Percentiles rank a stretch among this genome's conserved stretches.
phyloP scores from a whole-genome alignment of 2,113 vertebrate genomes.

The Hoplias malabaricus region DNA sequence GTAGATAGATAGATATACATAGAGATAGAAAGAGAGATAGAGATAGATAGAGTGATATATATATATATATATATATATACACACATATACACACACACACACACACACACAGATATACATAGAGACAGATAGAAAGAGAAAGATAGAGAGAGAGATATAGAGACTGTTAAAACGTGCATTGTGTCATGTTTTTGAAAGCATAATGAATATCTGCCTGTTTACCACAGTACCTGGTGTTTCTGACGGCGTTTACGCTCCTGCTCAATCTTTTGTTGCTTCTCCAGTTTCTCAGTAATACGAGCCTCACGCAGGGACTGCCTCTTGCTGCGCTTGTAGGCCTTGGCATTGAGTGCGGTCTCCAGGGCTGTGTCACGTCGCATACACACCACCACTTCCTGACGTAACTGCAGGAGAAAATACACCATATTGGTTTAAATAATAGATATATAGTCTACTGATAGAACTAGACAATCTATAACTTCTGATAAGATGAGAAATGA shows the following conservation, averaged over 20 bases:
- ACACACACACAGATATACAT: no score
- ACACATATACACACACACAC: no score
- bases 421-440: constrained; percentile 45
- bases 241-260: constrained; percentile 94
- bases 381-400: constrained; percentile 97
- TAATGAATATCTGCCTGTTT: not conserved
- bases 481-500: no score
- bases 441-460: not conserved
- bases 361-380: constrained; percentile 94
- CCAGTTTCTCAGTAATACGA: constrained; percentile 95
- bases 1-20: no score
- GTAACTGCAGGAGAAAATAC: constrained; percentile 73
- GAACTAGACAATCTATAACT: not conserved
- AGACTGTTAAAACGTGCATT: not conserved
- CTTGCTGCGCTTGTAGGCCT: constrained; percentile 98
- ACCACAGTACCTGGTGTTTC: constrained; percentile 87
- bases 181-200: not conserved
- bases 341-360: constrained; percentile 93
- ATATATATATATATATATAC: no score
- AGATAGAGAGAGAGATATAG: not conserved
- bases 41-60: no score
- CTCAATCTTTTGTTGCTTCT: constrained; percentile 99
- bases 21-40: no score
- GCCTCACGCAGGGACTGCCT: constrained; percentile 92
- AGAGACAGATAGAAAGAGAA: no score